Percentiles rank a stretch among this genome's conserved stretches.
Conservation (phyloP, 2,113 vertebrate genomes). For the Peromyscus maniculatus region DNA sequence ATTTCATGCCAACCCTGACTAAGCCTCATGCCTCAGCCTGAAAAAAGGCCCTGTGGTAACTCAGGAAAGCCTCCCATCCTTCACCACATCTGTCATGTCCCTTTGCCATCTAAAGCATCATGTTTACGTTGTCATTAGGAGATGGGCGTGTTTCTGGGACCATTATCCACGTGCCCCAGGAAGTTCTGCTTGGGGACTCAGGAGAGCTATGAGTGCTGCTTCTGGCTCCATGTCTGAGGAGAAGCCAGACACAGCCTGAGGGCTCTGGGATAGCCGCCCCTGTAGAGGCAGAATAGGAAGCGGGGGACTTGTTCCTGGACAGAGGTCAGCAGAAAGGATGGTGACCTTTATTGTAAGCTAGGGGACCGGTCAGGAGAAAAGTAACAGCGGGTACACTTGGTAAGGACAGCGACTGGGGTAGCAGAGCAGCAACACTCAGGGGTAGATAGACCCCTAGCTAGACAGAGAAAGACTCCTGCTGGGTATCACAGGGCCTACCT, state of each 20-base stretch:
- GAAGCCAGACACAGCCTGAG: background rate
- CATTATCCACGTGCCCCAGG: background rate
- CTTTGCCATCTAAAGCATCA: background rate
- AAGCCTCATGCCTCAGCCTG: background rate
- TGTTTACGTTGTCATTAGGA: background rate
- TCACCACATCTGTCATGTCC: background rate
- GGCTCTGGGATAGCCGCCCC: background rate
- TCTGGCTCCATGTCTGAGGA: background rate
- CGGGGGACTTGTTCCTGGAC: background rate
- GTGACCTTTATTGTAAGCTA: background rate
- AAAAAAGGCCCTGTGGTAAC: background rate
- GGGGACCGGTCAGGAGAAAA: background rate
- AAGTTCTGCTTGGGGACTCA: background rate
- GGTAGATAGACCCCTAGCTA: rapidly evolving
- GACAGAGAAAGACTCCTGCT: background rate
- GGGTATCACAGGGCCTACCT: background rate
- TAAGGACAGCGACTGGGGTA: background rate
- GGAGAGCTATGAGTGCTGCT: background rate
- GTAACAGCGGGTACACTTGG: background rate
- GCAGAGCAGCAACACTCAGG: no score
- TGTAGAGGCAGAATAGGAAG: background rate
- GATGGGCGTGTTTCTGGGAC: background rate
- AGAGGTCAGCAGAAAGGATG: no score
- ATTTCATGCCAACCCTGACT: background rate
- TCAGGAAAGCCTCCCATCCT: background rate